These are phyloP conservation scores for Furnarius figulus DNA, from an alignment of 2,113 vertebrate species.

Conservation along the genomic window DNA sequence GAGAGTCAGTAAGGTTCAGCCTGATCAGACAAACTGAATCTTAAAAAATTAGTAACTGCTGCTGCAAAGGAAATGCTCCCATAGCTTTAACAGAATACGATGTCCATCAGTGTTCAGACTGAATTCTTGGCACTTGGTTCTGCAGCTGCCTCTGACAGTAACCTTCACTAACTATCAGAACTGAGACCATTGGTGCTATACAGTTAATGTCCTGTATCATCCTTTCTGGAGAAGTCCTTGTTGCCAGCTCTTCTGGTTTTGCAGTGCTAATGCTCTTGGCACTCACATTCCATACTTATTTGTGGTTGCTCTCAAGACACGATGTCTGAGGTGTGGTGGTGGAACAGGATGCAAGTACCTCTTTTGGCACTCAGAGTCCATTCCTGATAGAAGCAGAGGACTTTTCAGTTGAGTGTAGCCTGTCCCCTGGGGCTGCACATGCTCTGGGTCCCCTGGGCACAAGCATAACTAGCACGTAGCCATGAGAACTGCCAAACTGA, in stretches of 20 bases:
- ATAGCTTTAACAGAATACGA: neutral
- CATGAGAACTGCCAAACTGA: neutral
- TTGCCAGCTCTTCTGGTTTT: neutral
- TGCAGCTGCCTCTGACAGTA: neutral
- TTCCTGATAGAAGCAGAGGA: neutral
- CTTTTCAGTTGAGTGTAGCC: neutral
- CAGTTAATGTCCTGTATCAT: neutral
- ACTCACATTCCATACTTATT: neutral
- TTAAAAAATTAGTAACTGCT: neutral
- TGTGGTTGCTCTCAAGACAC: neutral
- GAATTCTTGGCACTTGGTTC: neutral
- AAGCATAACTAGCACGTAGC: neutral
- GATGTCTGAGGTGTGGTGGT: neutral
- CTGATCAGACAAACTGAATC: neutral
- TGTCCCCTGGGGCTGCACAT: neutral
- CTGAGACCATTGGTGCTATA: neutral
- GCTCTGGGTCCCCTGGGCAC: neutral
- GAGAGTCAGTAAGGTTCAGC: neutral
- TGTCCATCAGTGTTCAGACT: neutral
- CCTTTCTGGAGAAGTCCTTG: neutral
- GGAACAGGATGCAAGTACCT: neutral
- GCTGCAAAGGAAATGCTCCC: neutral
- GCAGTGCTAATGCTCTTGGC: neutral
- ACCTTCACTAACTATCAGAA: neutral
- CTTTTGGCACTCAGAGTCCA: neutral